These are phyloP conservation scores for Eristalis tenax DNA, from an alignment of 2,888 invertebrate genomes.

Conservation along the genomic window DNA sequence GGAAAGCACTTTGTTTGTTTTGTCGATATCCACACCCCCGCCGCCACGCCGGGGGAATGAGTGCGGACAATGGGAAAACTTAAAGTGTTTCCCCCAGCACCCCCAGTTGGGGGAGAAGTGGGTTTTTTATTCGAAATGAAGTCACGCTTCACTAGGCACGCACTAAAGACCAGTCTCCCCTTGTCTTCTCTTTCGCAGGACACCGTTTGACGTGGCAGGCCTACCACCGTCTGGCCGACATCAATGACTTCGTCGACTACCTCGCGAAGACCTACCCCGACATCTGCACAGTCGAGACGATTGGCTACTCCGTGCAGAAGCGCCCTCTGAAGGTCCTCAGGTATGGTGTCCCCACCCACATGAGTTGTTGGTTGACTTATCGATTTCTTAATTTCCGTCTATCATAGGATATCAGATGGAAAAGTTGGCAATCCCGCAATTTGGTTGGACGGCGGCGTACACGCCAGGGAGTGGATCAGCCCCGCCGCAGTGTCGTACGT, in stretches of 20 bases:
- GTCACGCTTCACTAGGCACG: conserved; percentile 36
- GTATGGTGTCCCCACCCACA: conserved; percentile 74
- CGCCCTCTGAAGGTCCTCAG: conserved; percentile 86
- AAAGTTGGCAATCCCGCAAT: conserved; percentile 84
- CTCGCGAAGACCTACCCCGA: conserved; percentile 88
- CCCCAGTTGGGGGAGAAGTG: background rate
- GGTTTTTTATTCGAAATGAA: conserved; percentile 14
- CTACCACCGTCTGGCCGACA: conserved; percentile 87
- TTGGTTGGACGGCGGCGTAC: conserved; percentile 91
- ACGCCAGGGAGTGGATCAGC: conserved; percentile 95
- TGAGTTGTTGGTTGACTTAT: conserved; percentile 6
- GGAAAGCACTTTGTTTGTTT: conserved; percentile 38
- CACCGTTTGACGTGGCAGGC: conserved; percentile 88
- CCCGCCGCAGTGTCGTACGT: conserved; percentile 90
- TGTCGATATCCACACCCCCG: conserved; percentile 48
- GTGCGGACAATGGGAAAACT: conserved; percentile 43
- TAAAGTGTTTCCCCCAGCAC: conserved; percentile 57
- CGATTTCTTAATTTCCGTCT: conserved; percentile 15
- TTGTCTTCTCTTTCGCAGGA: conserved; percentile 74
- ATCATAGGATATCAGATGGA: conserved; percentile 88
- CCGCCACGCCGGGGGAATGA: background rate
- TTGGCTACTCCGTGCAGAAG: conserved; percentile 89
- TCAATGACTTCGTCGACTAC: conserved; percentile 87
- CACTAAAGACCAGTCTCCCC: conserved; percentile 16
- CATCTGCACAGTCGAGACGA: conserved; percentile 86